Evolutionary conservation across 2,113 vertebrate genomes (phyloP).

Genomic region (Scopus umbretta): DNA sequence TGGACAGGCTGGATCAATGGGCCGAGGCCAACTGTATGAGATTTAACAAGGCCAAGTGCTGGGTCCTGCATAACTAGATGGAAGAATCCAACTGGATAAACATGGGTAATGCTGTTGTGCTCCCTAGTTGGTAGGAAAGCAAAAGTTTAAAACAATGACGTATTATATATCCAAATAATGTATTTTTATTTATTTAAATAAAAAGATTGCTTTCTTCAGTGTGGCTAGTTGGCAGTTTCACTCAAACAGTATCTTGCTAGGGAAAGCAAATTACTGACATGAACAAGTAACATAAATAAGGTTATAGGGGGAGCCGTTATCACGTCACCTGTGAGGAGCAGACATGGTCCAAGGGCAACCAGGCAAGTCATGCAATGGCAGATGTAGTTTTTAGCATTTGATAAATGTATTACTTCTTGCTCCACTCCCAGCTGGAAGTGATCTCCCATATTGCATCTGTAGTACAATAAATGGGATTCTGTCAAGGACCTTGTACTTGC

Average conservation of each 20-base stretch:
- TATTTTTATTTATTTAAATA: not conserved
- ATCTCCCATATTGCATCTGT: not conserved
- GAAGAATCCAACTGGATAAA: not conserved
- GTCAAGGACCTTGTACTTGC: not conserved
- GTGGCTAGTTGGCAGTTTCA: not conserved
- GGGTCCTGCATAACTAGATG: not conserved
- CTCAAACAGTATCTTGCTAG: not conserved
- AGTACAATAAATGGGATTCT: not conserved
- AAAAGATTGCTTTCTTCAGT: not conserved
- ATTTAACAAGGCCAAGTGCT: too few relatives aligned
- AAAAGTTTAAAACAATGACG: not conserved
- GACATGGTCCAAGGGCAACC: not conserved
- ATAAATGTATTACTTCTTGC: not conserved
- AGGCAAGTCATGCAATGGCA: not conserved
- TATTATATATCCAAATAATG: not conserved
- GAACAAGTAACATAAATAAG: not conserved
- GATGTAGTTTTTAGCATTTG: not conserved
- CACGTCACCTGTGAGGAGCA: not conserved
- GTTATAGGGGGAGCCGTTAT: not conserved
- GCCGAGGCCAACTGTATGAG: too few relatives aligned
- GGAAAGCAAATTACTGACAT: not conserved
- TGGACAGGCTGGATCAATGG: too few relatives aligned
- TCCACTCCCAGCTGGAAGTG: not conserved
- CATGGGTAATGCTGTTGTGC: not conserved
- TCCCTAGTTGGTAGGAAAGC: not conserved